A percentile compares a stretch with the other conserved stretches of the same genome.
Evolutionary conservation across 1,140 invertebrate species (phyloP).

Genomic region (Alviniconcha marisindica): DNA sequence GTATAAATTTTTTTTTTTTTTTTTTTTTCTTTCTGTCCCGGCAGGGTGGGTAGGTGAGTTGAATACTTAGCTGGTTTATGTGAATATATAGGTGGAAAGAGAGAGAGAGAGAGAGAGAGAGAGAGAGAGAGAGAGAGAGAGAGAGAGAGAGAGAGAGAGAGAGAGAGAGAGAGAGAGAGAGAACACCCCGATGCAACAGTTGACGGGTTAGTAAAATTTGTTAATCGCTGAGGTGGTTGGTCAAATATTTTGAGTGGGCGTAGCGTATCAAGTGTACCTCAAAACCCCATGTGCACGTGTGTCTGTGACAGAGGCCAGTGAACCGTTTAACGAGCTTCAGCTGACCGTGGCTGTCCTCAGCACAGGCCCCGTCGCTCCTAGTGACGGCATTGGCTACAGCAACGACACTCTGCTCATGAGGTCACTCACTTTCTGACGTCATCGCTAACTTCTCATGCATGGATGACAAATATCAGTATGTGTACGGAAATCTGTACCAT

Average conservation of each 20-base stretch:
- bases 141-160: background rate
- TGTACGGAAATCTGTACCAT: no score
- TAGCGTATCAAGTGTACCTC: background rate
- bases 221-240: no score
- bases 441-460: background rate
- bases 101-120: no score
- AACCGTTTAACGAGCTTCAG: slow-evolving; percentile 50
- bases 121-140: background rate
- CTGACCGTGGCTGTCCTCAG: slow-evolving; percentile 57
- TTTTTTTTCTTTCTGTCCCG: no score
- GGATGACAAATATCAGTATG: no score
- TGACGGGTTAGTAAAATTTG: no score
- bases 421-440: background rate
- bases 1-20: no score
- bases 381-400: slow-evolving; percentile 55
- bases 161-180: background rate
- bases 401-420: slow-evolving; percentile 44
- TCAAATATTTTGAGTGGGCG: background rate
- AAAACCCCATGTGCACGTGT: background rate
- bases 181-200: no score
- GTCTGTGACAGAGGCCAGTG: background rate
- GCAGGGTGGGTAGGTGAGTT: no score
- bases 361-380: slow-evolving; percentile 61
- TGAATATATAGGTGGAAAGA: no score
- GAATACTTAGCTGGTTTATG: no score